Conservation (phyloP, 2,888 invertebrate genomes). For the Chalcis sispes region DNA sequence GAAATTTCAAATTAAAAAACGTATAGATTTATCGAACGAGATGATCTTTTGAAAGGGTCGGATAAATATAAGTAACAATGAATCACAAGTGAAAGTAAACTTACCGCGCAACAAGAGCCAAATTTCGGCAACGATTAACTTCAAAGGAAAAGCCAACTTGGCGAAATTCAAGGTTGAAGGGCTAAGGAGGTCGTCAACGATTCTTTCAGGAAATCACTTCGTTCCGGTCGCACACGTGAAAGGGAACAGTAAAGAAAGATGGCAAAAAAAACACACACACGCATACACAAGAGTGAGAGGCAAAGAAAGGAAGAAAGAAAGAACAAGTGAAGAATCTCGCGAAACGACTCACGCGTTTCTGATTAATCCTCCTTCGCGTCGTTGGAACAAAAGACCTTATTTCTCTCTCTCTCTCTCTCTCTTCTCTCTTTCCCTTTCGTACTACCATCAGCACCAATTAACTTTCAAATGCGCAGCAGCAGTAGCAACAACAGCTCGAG, state of each 20-base stretch:
- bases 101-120: not conserved
- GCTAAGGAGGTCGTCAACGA: slow-evolving; percentile 21
- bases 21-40: too few species aligned
- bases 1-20: too few species aligned
- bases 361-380: slow-evolving; percentile 51
- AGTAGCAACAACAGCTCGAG: slow-evolving; percentile 5
- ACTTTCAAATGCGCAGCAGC: slow-evolving; percentile 50
- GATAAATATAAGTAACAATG: too few species aligned
- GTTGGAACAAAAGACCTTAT: slow-evolving; percentile 41
- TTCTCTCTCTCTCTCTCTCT: slow-evolving; percentile 13
- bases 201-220: slow-evolving; percentile 44
- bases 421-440: not conserved
- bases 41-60: too few species aligned
- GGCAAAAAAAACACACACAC: too few species aligned
- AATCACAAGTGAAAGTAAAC: too few species aligned
- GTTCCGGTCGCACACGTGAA: slow-evolving; percentile 28
- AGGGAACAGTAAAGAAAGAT: too few species aligned
- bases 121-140: slow-evolving; percentile 16
- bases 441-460: too few species aligned
- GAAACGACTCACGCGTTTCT: slow-evolving; percentile 35
- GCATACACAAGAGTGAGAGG: too few species aligned
- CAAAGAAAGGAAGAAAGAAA: slow-evolving; percentile 9
- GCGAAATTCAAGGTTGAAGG: slow-evolving; percentile 30
- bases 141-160: slow-evolving; percentile 7
- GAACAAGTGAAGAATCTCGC: slow-evolving; percentile 21